Percentiles rank a stretch among this genome's conserved stretches.
Conservation (phyloP, 2,797 vertebrate species). For the Megaceryle alcyon region DNA sequence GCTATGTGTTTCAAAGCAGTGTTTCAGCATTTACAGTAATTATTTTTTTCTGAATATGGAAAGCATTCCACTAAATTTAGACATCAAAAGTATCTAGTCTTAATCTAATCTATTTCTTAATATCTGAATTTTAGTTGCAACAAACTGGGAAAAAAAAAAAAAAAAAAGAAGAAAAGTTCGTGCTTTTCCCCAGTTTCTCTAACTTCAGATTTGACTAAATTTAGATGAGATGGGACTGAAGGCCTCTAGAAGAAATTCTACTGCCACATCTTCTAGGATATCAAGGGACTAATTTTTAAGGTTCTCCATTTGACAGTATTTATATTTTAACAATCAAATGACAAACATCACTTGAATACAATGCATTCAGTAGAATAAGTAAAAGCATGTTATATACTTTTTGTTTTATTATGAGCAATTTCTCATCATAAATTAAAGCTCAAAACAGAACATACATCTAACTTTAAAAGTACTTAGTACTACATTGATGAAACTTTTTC, state of each 20-base stretch:
- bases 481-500: background rate
- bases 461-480: background rate
- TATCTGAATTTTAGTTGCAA: background rate
- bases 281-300: background rate
- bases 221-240: background rate
- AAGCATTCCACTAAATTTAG: background rate
- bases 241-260: background rate
- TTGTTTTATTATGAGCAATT: background rate
- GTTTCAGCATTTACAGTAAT: background rate
- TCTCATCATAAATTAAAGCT: background rate
- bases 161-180: background rate
- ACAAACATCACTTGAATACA: background rate
- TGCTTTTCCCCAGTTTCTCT: background rate
- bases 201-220: background rate
- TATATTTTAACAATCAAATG: background rate
- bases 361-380: background rate
- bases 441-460: background rate
- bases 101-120: background rate
- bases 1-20: background rate
- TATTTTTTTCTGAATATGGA: background rate
- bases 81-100: background rate
- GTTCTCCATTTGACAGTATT: background rate
- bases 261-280: background rate
- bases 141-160: background rate
- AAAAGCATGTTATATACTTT: background rate